phyloP scores from a whole-genome alignment of 2,113 vertebrate species.

The Boulengeromyrus knoepffleri region DNA sequence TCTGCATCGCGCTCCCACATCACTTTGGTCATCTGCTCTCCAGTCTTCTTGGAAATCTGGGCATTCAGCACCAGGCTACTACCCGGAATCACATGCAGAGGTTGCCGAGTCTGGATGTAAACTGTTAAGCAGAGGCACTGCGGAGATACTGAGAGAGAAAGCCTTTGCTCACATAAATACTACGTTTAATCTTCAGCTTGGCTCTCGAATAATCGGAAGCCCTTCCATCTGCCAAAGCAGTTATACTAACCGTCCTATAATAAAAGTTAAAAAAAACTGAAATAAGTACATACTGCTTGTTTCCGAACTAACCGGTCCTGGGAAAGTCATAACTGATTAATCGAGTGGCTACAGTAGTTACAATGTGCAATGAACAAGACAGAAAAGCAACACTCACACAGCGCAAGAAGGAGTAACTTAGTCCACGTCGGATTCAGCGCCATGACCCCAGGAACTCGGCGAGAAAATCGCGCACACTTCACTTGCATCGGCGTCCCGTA shows the following conservation, averaged over 20 bases:
- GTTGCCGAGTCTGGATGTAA: slow-evolving; percentile 39
- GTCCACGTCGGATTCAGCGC: not conserved
- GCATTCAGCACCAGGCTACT: slow-evolving; percentile 45
- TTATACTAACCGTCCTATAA: not conserved
- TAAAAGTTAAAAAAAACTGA: not conserved
- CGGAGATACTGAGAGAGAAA: slow-evolving; percentile 39
- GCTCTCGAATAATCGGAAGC: not conserved
- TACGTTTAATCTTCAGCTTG: too few relatives aligned
- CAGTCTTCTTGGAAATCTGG: slow-evolving; percentile 30
- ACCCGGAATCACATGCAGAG: slow-evolving; percentile 39
- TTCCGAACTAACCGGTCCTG: not conserved
- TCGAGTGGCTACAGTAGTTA: not conserved
- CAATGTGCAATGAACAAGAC: not conserved
- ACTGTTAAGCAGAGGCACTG: slow-evolving; percentile 42
- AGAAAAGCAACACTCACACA: not conserved
- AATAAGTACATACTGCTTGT: not conserved
- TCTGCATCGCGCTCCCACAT: slow-evolving; percentile 49
- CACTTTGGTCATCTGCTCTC: slow-evolving; percentile 35
- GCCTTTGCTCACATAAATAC: not conserved
- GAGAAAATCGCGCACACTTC: not conserved
- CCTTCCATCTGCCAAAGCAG: not conserved
- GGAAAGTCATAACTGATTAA: not conserved
- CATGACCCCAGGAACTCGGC: not conserved
- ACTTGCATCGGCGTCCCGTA: not conserved
- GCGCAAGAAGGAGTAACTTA: not conserved